Evolutionary conservation across 2,797 vertebrate species (phyloP).

Genomic region (Tragelaphus oryx): DNA sequence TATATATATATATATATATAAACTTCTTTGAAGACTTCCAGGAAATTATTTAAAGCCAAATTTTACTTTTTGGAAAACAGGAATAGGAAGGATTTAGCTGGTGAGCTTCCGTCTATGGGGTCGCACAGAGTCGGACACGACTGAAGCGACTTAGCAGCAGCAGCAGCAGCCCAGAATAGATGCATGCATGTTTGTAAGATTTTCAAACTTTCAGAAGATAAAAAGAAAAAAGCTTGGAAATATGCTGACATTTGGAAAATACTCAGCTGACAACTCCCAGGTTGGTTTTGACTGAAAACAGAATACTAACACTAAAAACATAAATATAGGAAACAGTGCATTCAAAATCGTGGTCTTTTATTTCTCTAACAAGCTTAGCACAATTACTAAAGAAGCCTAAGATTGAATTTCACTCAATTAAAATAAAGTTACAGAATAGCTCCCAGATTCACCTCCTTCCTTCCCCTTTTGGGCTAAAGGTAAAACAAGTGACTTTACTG

Average conservation of each 20-base stretch:
- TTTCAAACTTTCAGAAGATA: not conserved
- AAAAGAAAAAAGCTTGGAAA: not conserved
- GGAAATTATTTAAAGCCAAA: not conserved
- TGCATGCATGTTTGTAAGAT: not conserved
- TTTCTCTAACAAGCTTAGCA: not conserved
- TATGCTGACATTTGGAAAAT: not conserved
- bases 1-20: not conserved
- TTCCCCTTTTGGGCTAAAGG: not conserved
- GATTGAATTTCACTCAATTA: not conserved
- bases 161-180: not conserved
- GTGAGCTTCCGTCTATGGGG: too few relatives aligned
- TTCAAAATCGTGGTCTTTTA: constrained; percentile 10
- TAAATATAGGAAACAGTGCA: not conserved
- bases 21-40: not conserved
- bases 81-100: not conserved
- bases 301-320: not conserved
- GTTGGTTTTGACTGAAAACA: not conserved
- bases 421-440: not conserved
- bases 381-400: not conserved
- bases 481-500: not conserved
- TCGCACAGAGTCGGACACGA: too few relatives aligned
- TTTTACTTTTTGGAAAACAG: not conserved
- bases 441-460: not conserved
- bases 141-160: too few relatives aligned
- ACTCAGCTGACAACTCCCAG: not conserved